These are phyloP conservation scores for Sebastes kiyomatsui DNA, from an alignment of 2,797 vertebrate species.

Conservation along the genomic window DNA sequence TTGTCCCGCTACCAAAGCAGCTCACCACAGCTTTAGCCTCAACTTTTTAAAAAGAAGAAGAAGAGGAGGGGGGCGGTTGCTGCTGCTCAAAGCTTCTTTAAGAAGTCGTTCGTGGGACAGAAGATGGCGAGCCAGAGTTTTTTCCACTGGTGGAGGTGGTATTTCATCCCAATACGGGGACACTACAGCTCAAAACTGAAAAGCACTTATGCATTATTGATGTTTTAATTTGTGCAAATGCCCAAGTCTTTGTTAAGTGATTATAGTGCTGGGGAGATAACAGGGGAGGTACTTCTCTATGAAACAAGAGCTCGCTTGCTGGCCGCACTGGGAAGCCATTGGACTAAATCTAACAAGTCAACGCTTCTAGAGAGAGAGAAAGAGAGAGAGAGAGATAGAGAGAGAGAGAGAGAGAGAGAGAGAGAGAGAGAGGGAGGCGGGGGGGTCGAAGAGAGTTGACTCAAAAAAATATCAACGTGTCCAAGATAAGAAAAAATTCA, in stretches of 20 bases:
- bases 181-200: constrained; percentile 85
- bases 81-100: constrained; percentile 49
- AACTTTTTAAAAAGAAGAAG: constrained; percentile 26
- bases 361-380: constrained; percentile 21
- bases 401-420: neutral
- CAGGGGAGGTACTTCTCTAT: constrained; percentile 82
- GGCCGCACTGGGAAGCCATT: constrained; percentile 72
- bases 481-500: constrained; percentile 73
- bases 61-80: constrained; percentile 1
- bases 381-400: neutral
- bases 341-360: constrained; percentile 76
- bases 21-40: constrained; percentile 58
- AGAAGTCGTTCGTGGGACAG: constrained; percentile 54
- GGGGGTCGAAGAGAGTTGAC: constrained; percentile 47
- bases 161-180: constrained; percentile 79
- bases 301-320: constrained; percentile 81
- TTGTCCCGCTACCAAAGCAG: constrained; percentile 63
- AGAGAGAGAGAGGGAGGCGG: neutral
- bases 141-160: constrained; percentile 57
- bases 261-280: constrained; percentile 86
- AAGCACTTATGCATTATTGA: constrained; percentile 90
- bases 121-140: constrained; percentile 54
- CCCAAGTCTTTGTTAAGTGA: constrained; percentile 90
- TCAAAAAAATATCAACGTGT: constrained; percentile 81
- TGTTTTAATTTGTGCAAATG: constrained; percentile 91